A percentile compares a stretch with the other conserved stretches of the same genome.
These are phyloP conservation scores for Aptenodytes patagonicus DNA, from an alignment of 2,113 vertebrate species.

Conservation along the genomic window DNA sequence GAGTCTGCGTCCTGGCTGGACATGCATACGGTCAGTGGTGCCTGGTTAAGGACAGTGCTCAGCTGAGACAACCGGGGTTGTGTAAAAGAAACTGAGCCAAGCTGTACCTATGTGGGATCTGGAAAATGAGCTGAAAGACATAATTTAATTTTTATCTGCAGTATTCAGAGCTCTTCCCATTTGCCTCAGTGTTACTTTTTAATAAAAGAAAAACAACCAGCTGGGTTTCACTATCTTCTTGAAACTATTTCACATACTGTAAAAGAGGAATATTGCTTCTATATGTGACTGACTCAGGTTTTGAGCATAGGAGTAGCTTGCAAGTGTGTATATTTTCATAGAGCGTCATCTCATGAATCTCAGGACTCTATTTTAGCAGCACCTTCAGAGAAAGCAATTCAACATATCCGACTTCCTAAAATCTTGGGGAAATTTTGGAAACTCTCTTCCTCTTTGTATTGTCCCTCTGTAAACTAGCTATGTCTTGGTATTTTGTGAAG, in stretches of 20 bases:
- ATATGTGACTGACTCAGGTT: neutral
- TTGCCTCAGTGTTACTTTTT: neutral
- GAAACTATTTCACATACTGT: neutral
- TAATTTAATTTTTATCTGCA: neutral
- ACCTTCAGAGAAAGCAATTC: neutral
- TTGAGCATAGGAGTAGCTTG: neutral
- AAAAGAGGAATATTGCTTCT: neutral
- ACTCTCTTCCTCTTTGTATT: neutral
- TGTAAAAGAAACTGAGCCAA: neutral
- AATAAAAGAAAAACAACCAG: neutral
- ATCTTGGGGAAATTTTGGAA: neutral
- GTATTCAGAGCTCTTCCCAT: neutral
- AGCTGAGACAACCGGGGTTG: neutral
- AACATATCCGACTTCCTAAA: neutral
- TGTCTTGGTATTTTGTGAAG: neutral
- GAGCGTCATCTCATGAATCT: neutral
- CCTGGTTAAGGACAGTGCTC: neutral
- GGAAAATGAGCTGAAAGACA: neutral
- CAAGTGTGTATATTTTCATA: neutral
- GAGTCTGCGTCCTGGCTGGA: neutral
- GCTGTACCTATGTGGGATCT: neutral
- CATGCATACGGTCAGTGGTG: fast-evolving
- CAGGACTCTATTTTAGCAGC: neutral
- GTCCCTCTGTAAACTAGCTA: neutral
- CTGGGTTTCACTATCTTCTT: neutral